These are phyloP conservation scores for Hycleus cichorii DNA, from an alignment of 1,140 invertebrate species.

Conservation along the genomic window DNA sequence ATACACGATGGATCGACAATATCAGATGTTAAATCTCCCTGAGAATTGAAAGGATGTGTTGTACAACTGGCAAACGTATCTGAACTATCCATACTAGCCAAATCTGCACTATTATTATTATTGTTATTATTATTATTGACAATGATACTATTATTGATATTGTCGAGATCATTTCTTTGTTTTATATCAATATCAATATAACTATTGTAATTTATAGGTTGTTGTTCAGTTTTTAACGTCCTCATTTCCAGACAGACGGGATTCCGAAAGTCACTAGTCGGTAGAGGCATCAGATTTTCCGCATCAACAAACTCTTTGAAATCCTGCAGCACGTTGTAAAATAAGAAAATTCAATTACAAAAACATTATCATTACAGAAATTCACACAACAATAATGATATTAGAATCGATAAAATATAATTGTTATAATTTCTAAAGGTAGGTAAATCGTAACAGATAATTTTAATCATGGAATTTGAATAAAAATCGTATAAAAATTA, in stretches of 20 bases:
- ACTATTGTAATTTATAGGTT: constrained; percentile 30
- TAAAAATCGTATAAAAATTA: too few relatives aligned
- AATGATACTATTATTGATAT: not conserved
- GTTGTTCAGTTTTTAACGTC: constrained; percentile 48
- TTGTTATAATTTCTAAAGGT: too few relatives aligned
- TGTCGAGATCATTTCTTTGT: constrained; percentile 9
- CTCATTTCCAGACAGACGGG: constrained; percentile 75
- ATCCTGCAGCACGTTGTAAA: constrained; percentile 49
- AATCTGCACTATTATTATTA: constrained; percentile 52
- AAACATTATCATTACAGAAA: not conserved
- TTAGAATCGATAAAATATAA: too few relatives aligned
- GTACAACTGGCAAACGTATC: constrained; percentile 94
- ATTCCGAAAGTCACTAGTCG: constrained; percentile 70
- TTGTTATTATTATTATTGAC: constrained; percentile 35
- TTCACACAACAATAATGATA: not conserved
- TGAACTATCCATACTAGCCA: constrained; percentile 72
- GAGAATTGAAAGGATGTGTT: constrained; percentile 85
- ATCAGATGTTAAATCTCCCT: constrained; percentile 70
- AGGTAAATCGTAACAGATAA: too few relatives aligned
- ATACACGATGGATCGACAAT: constrained; percentile 44
- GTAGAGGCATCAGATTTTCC: constrained; percentile 74
- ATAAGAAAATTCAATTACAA: not conserved
- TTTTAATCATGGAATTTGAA: too few relatives aligned
- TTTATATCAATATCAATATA: constrained; percentile 41
- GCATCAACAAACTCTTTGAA: constrained; percentile 84